Evolutionary conservation across 2,888 invertebrate species (phyloP), one percentile per base, ranked within the genome.

Genomic region (Drosophila borborema): DNA sequence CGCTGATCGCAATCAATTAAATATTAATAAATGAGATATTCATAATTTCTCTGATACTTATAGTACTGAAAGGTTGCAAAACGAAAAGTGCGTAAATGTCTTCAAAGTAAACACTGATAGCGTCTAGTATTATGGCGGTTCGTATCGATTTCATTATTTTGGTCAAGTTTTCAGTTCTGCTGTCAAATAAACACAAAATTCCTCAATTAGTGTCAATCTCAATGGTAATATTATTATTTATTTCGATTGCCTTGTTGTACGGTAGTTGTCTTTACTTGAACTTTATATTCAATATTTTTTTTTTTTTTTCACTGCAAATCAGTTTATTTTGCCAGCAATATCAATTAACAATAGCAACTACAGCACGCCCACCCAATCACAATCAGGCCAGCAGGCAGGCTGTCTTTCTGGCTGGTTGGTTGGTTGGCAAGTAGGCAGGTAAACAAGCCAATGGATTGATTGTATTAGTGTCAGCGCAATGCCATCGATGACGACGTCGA

Each of bases 371-470:
- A 76, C 72, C 49, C 72, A 78, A 75, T 72, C 63, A 45, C 55
- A 69, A 60, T 55, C 49, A 40, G 54, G 40, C 38, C 36, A 54
- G 38, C 23, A 38, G 20, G 40, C 38, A 5, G 54, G 38, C 18
- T 38, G 46, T 18, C 40, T 38, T 20, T 8, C 41, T 41, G 41
- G 34, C 36, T 20, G 38, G 36, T 20, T 38, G 48, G 18, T 41
- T 38, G 43, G 38, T 43, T 46, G 70, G 55, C 59, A 40, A 40
- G 55, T 41, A 34, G 45, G 34, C 55, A 66, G 73, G 87, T 74
- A 84, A 89, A 89, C 87, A 85, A 82, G 72, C 66, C 77, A 63
- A 72, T 62, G 75, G 62, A 75, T 75, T 83, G 79, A 73, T 75
- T 86, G 81, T 81, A 72, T 83, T 81, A 66, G 80, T 81, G 68